A percentile compares a stretch with the other conserved stretches of the same genome.
Evolutionary conservation across 2,888 invertebrate genomes (phyloP).

Genomic region (Sesia bembeciformis): DNA sequence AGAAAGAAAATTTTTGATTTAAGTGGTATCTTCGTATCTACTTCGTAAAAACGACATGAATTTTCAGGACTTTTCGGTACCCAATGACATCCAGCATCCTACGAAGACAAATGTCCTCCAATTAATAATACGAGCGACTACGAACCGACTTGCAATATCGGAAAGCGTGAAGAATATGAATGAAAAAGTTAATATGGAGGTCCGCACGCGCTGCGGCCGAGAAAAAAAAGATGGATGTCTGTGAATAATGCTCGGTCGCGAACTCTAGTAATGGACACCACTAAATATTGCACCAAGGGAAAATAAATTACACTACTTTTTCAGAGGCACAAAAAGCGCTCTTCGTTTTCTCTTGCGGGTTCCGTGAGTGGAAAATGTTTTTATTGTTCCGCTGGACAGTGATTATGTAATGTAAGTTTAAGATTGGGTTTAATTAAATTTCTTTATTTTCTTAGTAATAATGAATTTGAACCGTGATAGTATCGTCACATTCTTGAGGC

Average conservation of each 20-base stretch:
- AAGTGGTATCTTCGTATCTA: too few species aligned
- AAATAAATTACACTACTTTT: slow-evolving; percentile 71
- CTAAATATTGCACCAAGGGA: slow-evolving; percentile 72
- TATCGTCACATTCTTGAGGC: too few species aligned
- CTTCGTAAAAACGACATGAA: too few species aligned
- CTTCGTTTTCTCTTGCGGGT: slow-evolving; percentile 60
- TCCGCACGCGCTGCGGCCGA: slow-evolving; percentile 42
- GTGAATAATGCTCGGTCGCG: slow-evolving; percentile 73
- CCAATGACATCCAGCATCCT: neutral
- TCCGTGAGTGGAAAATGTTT: slow-evolving; percentile 55
- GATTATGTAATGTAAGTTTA: slow-evolving; percentile 15
- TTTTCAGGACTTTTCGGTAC: too few species aligned
- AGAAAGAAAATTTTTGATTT: too few species aligned
- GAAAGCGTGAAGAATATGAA: slow-evolving; percentile 43
- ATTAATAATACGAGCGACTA: slow-evolving; percentile 10
- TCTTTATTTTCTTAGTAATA: too few species aligned
- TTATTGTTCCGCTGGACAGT: slow-evolving; percentile 47
- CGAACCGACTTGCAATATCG: slow-evolving; percentile 37
- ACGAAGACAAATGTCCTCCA: slow-evolving; percentile 6
- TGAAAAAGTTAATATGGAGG: slow-evolving; percentile 65
- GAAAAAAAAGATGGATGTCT: slow-evolving; percentile 66
- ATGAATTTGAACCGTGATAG: too few species aligned
- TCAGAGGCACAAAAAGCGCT: slow-evolving; percentile 64
- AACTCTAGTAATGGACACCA: slow-evolving; percentile 73
- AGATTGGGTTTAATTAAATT: too few species aligned